A percentile compares a stretch with the other conserved stretches of the same genome.
phyloP scores from a whole-genome alignment of 2,797 vertebrate genomes.

The Sciurus carolinensis region DNA sequence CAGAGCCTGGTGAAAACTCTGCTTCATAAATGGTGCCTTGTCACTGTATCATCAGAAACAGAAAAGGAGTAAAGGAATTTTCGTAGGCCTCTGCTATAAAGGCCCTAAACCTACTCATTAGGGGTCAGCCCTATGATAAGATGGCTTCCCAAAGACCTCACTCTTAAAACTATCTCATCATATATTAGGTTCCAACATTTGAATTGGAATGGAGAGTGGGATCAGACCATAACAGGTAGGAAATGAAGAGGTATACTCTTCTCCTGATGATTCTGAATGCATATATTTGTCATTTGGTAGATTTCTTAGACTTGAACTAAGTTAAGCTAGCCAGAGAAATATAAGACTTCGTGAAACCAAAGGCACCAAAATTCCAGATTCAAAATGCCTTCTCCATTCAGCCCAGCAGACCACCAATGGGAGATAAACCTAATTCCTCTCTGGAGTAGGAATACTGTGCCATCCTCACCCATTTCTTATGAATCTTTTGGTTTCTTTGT shows the following conservation, averaged over 20 bases:
- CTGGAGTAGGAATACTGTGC: background rate
- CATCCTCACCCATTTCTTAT: background rate
- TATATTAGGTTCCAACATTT: background rate
- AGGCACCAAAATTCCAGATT: background rate
- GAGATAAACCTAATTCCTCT: background rate
- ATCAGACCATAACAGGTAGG: background rate
- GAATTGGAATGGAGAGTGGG: background rate
- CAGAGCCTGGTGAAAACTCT: background rate
- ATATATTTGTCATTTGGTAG: background rate
- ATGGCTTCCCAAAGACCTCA: background rate
- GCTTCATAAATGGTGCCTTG: background rate
- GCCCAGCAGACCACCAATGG: background rate
- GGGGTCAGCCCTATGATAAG: background rate
- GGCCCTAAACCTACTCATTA: background rate
- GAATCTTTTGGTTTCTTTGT: background rate
- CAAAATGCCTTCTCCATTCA: background rate
- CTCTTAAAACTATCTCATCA: background rate
- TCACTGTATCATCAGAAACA: background rate
- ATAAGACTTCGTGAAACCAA: conserved; percentile 37
- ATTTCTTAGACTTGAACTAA: conserved; percentile 33
- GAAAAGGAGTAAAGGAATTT: background rate
- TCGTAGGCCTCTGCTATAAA: background rate
- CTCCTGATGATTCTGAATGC: conserved; percentile 29
- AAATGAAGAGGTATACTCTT: conserved; percentile 29
- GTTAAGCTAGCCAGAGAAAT: background rate